Conservation (phyloP, 2,113 vertebrate genomes). For the Girardinichthys multiradiatus region DNA sequence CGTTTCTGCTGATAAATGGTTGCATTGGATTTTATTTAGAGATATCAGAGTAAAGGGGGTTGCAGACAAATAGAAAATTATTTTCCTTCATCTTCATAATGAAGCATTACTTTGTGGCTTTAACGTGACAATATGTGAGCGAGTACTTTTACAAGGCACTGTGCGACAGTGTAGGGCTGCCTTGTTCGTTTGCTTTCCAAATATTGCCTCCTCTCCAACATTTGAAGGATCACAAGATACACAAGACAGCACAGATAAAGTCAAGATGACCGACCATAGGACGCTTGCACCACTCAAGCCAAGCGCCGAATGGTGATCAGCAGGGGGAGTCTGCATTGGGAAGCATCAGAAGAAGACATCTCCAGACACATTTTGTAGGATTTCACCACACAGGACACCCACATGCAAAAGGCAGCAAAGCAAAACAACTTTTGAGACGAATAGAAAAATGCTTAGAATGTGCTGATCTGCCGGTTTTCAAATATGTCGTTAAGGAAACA, state of each 20-base stretch:
- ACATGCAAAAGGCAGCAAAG: constrained; percentile 71
- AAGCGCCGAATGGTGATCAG: constrained; percentile 7
- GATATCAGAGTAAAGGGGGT: background rate
- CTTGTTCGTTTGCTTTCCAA: constrained; percentile 53
- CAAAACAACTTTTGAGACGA: constrained; percentile 38
- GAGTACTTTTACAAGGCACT: background rate
- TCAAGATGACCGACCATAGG: constrained; percentile 34
- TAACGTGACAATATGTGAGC: background rate
- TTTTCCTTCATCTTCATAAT: background rate
- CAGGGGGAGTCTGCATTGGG: constrained; percentile 30
- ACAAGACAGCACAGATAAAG: constrained; percentile 20
- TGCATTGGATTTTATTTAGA: too few relatives aligned
- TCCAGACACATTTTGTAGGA: constrained; percentile 19
- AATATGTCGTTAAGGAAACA: constrained; percentile 38
- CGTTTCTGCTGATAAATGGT: too few relatives aligned
- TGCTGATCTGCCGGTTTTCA: constrained; percentile 42
- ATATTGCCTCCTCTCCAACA: constrained; percentile 11
- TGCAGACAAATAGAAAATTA: background rate
- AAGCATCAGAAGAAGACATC: constrained; percentile 46
- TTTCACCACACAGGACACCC: constrained; percentile 53
- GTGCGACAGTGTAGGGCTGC: constrained; percentile 27
- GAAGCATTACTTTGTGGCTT: background rate
- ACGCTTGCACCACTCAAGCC: constrained; percentile 8
- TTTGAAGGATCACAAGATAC: constrained; percentile 6
- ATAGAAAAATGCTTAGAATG: constrained; percentile 33